phyloP scores from a whole-genome alignment of 2,113 vertebrate genomes.

The Paracanthobrama guichenoti region DNA sequence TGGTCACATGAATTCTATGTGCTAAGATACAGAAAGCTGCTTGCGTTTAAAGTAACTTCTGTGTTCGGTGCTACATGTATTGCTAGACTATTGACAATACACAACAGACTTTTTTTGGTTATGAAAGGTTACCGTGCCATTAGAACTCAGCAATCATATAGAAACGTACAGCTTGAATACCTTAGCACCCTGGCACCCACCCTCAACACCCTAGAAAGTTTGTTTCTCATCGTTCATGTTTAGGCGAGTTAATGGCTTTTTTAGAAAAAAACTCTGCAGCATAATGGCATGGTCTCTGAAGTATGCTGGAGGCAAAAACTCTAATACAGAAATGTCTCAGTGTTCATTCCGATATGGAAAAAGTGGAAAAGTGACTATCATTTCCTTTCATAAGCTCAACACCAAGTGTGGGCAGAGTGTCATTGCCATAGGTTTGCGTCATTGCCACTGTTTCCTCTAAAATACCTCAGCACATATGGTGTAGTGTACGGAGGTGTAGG shows the following conservation, averaged over 20 bases:
- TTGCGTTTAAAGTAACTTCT: not conserved
- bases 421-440: constrained; percentile 41
- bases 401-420: not conserved
- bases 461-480: constrained; percentile 32
- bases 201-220: not conserved
- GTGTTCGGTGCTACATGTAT: not conserved
- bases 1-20: not conserved
- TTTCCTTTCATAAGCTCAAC: constrained; percentile 39
- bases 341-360: constrained; percentile 51
- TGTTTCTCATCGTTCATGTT: not conserved
- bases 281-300: constrained; percentile 16
- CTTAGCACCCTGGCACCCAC: not conserved
- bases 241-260: not conserved
- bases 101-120: not conserved
- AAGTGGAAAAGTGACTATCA: constrained; percentile 40
- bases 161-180: not conserved
- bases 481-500: not conserved
- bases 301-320: constrained; percentile 40
- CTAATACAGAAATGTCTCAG: constrained; percentile 28
- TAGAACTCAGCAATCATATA: not conserved
- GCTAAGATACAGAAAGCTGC: not conserved
- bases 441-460: constrained; percentile 40
- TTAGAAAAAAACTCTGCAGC: not conserved
- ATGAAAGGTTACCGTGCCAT: not conserved
- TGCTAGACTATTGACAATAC: not conserved